These are phyloP conservation scores for Dendrolimus kikuchii DNA, from an alignment of 1,140 invertebrate species.

Conservation along the genomic window DNA sequence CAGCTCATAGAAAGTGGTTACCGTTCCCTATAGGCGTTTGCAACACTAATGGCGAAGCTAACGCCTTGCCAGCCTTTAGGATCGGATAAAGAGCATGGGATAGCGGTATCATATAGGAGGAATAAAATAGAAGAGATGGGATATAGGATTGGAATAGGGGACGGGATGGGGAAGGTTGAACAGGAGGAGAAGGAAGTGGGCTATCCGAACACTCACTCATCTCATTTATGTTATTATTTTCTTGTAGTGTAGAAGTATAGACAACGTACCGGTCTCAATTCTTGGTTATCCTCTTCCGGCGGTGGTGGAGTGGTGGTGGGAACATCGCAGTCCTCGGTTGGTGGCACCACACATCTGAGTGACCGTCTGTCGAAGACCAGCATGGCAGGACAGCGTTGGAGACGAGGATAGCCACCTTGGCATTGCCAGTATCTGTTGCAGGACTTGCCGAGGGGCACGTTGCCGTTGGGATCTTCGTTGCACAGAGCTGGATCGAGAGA, in stretches of 20 bases:
- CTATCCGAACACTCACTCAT: no score
- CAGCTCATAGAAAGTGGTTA: no score
- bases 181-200: no score
- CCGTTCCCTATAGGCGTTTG: no score
- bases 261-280: slow-evolving; percentile 35
- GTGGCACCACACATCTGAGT: slow-evolving; percentile 88
- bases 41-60: no score
- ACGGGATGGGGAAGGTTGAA: no score
- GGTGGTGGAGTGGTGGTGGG: slow-evolving; percentile 82
- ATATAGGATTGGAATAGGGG: no score
- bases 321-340: slow-evolving; percentile 89
- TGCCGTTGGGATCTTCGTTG: slow-evolving; percentile 89
- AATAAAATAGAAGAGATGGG: not conserved
- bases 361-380: slow-evolving; percentile 89
- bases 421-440: slow-evolving; percentile 96
- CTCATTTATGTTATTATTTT: no score
- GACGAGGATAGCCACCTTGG: slow-evolving; percentile 91
- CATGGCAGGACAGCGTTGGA: slow-evolving; percentile 92
- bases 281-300: slow-evolving; percentile 60
- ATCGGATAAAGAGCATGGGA: no score
- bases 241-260: not conserved
- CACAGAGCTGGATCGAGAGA: slow-evolving; percentile 81
- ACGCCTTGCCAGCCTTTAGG: no score
- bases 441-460: slow-evolving; percentile 84
- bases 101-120: not conserved